Base-by-base conservation (phyloP, 2,113 vertebrate species). In the Propithecus coquereli region DNA sequence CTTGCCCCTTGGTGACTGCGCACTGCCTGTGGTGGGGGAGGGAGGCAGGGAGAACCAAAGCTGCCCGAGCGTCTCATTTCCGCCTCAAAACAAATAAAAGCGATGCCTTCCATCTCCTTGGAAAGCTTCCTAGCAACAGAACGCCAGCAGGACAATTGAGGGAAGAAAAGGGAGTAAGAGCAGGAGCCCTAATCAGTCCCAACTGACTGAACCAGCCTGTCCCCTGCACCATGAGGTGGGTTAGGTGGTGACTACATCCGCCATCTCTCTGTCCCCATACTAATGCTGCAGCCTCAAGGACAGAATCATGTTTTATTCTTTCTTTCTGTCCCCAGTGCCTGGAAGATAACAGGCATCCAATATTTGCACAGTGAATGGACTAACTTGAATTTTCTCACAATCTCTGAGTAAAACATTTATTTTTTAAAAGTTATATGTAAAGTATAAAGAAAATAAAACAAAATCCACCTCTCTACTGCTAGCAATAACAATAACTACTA, bases 31-130 rank as follows among this genome's bases (percentile, higher is more conserved):
- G 57, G 7, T 1, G 37, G 22, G 16, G 6, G 30, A 12, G 3
- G 14, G 45, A 37, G 17, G 50, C 0, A 16, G 14, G 2, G 25
- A 76, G 14, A 79, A 40, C 6, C 30, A 20, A 61, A 85, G 45
- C 0, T 17, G 59, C 66, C 47, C 47, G 5, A n/a, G 50, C 13
- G 84, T 6, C 43, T 94, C 59, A 22, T 43, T 82, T 83, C 18
- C 5, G 23, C 43, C 81, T 70, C n/a, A 23, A n/a, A 90, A 96
- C 40, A 85, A 52, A 76, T 50, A 71, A 94, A 82, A 94, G 4
- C 76, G 57, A 70, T 2, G 20, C n/a, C 8, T 91, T 37, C 65
- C 10, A 8, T 34, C 25, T 87, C 76, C 77, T 32, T 61, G 34
- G 57, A 70, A 90, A 85, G 43, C 66, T 70, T 90, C 40, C 66